These are phyloP conservation scores for Sylvia atricapilla DNA, from an alignment of 2,113 vertebrate species.

Conservation along the genomic window DNA sequence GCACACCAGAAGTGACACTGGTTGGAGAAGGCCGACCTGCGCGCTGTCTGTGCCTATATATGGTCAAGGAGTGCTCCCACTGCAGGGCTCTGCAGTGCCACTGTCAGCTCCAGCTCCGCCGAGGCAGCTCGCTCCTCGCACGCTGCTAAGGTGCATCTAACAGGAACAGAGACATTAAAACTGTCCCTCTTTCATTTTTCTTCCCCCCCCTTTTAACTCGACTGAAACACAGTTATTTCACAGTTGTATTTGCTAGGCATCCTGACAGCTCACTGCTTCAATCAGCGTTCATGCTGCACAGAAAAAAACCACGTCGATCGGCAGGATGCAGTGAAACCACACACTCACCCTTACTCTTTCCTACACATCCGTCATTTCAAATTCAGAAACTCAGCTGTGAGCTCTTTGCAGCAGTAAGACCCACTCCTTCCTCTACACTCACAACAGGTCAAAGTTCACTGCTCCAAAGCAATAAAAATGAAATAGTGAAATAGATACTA, in stretches of 20 bases:
- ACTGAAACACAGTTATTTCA: neutral
- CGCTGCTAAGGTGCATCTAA: neutral
- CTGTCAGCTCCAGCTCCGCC: neutral
- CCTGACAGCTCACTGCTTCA: neutral
- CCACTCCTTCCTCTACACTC: neutral
- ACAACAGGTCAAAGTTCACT: neutral
- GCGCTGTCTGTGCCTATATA: slow-evolving; percentile 72
- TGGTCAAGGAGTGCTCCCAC: slow-evolving; percentile 66
- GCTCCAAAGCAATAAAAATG: neutral
- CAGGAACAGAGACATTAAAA: neutral
- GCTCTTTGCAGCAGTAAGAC: neutral
- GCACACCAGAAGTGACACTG: slow-evolving; percentile 43
- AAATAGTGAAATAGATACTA: neutral
- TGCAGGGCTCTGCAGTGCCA: neutral
- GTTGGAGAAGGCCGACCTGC: neutral
- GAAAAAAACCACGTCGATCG: neutral
- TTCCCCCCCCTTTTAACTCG: neutral
- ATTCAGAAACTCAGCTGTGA: neutral
- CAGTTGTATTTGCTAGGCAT: neutral
- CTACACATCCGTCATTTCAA: neutral
- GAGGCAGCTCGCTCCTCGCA: neutral
- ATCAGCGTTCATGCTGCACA: neutral
- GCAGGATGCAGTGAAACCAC: neutral
- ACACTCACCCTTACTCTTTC: neutral
- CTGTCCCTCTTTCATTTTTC: fast-evolving